These are phyloP conservation scores for Dallia pectoralis DNA, from an alignment of 2,797 vertebrate species.

Conservation along the genomic window DNA sequence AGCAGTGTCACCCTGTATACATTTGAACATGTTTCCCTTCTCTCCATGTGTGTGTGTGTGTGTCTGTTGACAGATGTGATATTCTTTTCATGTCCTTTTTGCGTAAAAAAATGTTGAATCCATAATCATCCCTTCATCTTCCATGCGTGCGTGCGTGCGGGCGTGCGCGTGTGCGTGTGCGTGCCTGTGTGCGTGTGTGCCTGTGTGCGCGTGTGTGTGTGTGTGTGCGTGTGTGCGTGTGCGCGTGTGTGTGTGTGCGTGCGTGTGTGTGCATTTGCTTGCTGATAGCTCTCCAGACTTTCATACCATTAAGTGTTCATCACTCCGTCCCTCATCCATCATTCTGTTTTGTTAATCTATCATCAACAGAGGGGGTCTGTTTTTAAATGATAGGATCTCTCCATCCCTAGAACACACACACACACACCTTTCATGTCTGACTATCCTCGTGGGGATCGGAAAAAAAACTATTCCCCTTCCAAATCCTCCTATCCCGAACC, in stretches of 20 bases:
- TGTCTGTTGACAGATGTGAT: constrained; percentile 27
- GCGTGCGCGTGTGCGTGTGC: too few relatives aligned
- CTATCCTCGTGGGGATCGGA: too few relatives aligned
- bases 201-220: constrained; percentile 6
- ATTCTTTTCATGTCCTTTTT: constrained; percentile 53
- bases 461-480: too few relatives aligned
- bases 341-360: constrained; percentile 56
- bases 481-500: too few relatives aligned
- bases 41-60: constrained; percentile 5
- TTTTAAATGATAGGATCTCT: constrained; percentile 60
- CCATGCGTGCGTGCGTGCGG: constrained; percentile 11
- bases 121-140: constrained; percentile 63
- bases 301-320: constrained; percentile 72
- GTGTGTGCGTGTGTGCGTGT: constrained; percentile 8
- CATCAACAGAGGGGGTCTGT: constrained; percentile 52
- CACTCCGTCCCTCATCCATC: constrained; percentile 68
- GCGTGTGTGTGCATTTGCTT: constrained; percentile 9
- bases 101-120: constrained; percentile 56
- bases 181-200: constrained; percentile 1
- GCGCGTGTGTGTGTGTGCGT: constrained; percentile 31
- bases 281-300: constrained; percentile 63
- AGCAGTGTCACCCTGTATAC: constrained; percentile 17
- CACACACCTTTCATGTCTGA: background rate
- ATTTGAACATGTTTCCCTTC: background rate
- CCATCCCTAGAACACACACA: background rate